A percentile compares a stretch with the other conserved stretches of the same genome.
phyloP scores from a whole-genome alignment of 30 jellyfish, hydroid and myxozoan genomes.

The Aurelia sp. region DNA sequence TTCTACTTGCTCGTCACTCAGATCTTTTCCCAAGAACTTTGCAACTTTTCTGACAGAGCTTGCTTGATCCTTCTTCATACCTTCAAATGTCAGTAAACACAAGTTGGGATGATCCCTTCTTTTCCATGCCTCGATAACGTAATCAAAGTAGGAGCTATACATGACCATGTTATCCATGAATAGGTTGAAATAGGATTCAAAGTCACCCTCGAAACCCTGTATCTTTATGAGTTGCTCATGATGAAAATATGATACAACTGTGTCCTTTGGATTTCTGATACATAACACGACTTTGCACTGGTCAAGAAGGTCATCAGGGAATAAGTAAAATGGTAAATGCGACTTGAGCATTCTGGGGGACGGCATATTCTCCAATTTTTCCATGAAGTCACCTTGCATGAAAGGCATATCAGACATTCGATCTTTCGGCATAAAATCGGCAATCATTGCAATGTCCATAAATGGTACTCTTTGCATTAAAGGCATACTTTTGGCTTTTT shows the following conservation, averaged over 20 bases:
- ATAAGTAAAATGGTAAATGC: conserved; percentile 37
- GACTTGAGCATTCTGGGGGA: conserved; percentile 45
- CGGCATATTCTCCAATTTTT: conserved; percentile 3
- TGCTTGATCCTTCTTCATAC: conserved; percentile 33
- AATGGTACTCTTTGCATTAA: conserved; percentile 10
- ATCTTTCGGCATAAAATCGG: neutral
- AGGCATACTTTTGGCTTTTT: neutral
- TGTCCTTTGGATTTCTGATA: conserved; percentile 53
- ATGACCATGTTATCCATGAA: conserved; percentile 17
- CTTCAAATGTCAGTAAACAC: conserved; percentile 25
- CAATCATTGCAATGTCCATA: neutral
- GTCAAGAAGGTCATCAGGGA: conserved; percentile 48
- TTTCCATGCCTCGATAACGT: conserved; percentile 39
- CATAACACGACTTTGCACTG: conserved; percentile 44
- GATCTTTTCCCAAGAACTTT: conserved; percentile 23
- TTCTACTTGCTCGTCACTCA: conserved; percentile 34
- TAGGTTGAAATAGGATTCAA: conserved; percentile 9
- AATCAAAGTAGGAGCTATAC: conserved; percentile 29
- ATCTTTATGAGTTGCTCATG: conserved; percentile 15
- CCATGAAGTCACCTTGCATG: neutral
- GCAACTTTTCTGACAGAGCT: conserved; percentile 28
- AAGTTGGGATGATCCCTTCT: conserved; percentile 46
- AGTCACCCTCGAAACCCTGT: conserved; percentile 17
- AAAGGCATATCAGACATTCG: neutral
- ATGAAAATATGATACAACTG: conserved; percentile 39